phyloP scores from a whole-genome alignment of 2,797 vertebrate species.

The Mergus octosetaceus region DNA sequence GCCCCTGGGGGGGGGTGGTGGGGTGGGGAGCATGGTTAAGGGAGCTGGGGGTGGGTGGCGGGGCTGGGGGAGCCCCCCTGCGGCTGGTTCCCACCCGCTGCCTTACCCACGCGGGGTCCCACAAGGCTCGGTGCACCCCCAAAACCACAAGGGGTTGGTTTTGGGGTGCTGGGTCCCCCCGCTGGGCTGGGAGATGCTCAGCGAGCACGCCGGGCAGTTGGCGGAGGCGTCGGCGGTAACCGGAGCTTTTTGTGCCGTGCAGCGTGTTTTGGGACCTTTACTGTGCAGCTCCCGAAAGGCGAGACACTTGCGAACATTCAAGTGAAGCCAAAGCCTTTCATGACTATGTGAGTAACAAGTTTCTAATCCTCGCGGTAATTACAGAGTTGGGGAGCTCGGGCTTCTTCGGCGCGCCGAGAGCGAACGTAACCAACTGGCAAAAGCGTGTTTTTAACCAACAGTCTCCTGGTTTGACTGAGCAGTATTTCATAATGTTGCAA shows the following conservation, averaged over 20 bases:
- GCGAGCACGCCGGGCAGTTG: too few relatives aligned
- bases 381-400: conserved; percentile 65
- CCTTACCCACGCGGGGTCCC: too few relatives aligned
- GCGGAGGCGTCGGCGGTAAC: conserved; percentile 51
- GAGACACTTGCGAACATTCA: conserved; percentile 99
- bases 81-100: too few relatives aligned
- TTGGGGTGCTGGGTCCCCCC: too few relatives aligned
- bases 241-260: conserved; percentile 57
- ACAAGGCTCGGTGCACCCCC: too few relatives aligned
- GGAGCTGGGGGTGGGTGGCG: too few relatives aligned
- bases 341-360: conserved; percentile 93
- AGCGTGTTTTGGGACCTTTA: conserved; percentile 99
- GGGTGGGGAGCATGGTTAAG: too few relatives aligned
- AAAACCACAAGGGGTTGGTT: too few relatives aligned
- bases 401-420: conserved; percentile 22
- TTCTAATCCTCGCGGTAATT: conserved; percentile 77
- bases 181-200: too few relatives aligned
- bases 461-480: conserved; percentile 53
- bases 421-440: conserved; percentile 35
- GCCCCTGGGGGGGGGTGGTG: background rate
- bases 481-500: conserved; percentile 59
- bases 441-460: background rate
- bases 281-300: conserved; percentile 97
- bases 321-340: conserved; percentile 99
- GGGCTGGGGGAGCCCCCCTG: too few relatives aligned